phyloP scores from a whole-genome alignment of 2,113 vertebrate genomes.

The Oryzias woworae region DNA sequence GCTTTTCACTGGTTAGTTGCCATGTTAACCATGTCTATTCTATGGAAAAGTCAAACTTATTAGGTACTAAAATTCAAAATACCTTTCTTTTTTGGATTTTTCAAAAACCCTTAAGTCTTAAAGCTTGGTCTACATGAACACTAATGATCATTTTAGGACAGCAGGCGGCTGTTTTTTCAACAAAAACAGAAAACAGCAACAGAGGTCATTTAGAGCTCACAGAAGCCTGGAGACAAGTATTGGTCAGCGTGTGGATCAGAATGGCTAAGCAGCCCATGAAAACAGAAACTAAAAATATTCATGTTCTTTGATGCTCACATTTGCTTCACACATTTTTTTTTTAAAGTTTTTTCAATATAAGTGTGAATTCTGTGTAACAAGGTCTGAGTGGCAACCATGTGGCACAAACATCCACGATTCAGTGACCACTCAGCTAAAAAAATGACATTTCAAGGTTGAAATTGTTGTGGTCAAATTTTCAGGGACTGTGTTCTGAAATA shows the following conservation, averaged over 20 bases:
- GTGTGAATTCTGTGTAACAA: no score
- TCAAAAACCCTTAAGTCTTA: constrained; percentile 38
- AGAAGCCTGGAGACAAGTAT: constrained; percentile 40
- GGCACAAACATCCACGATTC: no score
- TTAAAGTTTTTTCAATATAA: no score
- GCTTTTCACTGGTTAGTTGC: constrained; percentile 41
- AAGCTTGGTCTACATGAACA: constrained; percentile 26
- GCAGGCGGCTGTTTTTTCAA: constrained; percentile 38
- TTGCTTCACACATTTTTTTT: no score
- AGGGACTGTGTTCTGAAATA: no score
- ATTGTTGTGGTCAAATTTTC: no score
- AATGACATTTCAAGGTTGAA: no score
- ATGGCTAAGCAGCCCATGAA: constrained; percentile 49
- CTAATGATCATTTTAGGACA: constrained; percentile 50
- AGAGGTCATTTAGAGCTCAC: constrained; percentile 61
- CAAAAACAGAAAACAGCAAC: constrained; percentile 55
- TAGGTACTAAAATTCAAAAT: constrained; percentile 35
- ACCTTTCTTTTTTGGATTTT: constrained; percentile 47
- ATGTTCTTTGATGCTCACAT: constrained; percentile 7
- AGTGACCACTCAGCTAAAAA: no score
- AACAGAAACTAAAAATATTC: constrained; percentile 20
- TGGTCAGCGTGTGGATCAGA: constrained; percentile 41
- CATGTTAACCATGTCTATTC: constrained; percentile 32
- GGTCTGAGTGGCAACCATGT: no score
- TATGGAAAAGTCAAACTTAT: constrained; percentile 37